phyloP scores from a whole-genome alignment of 2,797 vertebrate species.

The Pseudochirops cupreus region DNA sequence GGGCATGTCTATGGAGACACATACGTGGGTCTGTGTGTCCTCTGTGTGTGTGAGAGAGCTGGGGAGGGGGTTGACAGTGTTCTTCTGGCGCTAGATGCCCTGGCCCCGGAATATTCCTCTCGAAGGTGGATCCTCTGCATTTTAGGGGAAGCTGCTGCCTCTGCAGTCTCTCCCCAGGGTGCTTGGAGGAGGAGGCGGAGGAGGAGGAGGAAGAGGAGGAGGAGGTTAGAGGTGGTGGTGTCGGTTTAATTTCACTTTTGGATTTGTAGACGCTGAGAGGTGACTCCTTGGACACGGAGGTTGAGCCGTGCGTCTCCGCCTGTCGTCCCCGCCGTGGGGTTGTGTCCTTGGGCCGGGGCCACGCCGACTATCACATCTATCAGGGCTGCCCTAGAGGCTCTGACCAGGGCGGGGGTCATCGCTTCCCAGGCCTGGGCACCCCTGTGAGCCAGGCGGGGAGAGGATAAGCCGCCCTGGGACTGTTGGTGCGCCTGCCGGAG shows the following conservation, averaged over 20 bases:
- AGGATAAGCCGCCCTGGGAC: neutral
- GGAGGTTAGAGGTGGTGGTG: conserved; percentile 73
- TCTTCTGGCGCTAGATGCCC: conserved; percentile 73
- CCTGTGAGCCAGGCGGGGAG: neutral
- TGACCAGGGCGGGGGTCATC: neutral
- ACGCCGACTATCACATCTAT: neutral
- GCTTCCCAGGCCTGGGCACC: neutral
- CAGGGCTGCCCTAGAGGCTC: neutral
- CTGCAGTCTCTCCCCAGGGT: conserved; percentile 62
- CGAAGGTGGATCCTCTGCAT: conserved; percentile 76
- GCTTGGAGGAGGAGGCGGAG: conserved; percentile 69
- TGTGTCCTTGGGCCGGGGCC: neutral
- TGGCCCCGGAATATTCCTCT: conserved; percentile 71
- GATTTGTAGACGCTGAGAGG: conserved; percentile 79
- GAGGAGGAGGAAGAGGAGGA: conserved; percentile 33
- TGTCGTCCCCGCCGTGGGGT: neutral
- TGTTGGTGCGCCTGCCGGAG: neutral
- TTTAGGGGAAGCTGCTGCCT: conserved; percentile 78
- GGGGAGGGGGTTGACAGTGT: conserved; percentile 63
- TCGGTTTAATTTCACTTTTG: conserved; percentile 94
- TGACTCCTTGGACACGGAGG: conserved; percentile 69
- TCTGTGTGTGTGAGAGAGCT: conserved; percentile 45
- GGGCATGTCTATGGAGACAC: conserved; percentile 65
- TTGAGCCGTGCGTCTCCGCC: conserved; percentile 54
- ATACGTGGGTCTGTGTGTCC: conserved; percentile 37